Percentiles rank a stretch among this genome's conserved stretches.
These are phyloP conservation scores for Bombus fervidus DNA, from an alignment of 1,140 invertebrate species.

Conservation along the genomic window DNA sequence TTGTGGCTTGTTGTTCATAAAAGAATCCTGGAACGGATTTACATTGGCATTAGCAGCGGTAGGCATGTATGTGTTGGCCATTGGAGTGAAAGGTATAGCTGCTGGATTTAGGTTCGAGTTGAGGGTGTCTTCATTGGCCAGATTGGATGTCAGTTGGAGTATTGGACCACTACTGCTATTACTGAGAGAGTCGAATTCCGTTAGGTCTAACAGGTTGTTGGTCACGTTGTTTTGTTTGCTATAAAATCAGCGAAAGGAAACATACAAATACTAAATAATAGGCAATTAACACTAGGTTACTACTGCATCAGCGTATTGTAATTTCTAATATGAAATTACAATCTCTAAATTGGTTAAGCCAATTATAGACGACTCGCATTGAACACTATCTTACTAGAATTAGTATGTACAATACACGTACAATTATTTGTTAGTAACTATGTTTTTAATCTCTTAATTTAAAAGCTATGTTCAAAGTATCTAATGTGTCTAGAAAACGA, in stretches of 20 bases:
- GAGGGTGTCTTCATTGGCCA: constrained; percentile 79
- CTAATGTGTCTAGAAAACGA: constrained; percentile 24
- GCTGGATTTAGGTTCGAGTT: constrained; percentile 81
- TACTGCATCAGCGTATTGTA: constrained; percentile 61
- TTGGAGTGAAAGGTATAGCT: constrained; percentile 79
- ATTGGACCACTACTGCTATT: constrained; percentile 83
- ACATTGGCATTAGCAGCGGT: constrained; percentile 75
- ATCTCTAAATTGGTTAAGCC: constrained; percentile 54
- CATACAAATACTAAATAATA: constrained; percentile 76
- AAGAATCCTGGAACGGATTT: constrained; percentile 81
- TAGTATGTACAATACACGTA: constrained; percentile 18
- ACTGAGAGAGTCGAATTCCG: constrained; percentile 84
- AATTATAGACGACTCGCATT: constrained; percentile 33
- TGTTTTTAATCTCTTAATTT: neutral
- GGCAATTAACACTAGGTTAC: constrained; percentile 62
- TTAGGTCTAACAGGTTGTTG: constrained; percentile 83
- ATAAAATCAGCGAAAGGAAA: constrained; percentile 79
- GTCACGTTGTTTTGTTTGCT: constrained; percentile 84
- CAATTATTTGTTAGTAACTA: neutral
- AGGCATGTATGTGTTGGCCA: constrained; percentile 76
- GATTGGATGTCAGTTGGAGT: constrained; percentile 77
- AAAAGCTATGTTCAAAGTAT: neutral
- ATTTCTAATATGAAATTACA: constrained; percentile 41
- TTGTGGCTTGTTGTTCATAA: constrained; percentile 78
- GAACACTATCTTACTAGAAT: constrained; percentile 45